A percentile compares a stretch with the other conserved stretches of the same genome.
These are phyloP conservation scores for Heterodera filipjevi DNA, from an alignment of 2,888 invertebrate genomes.

Conservation along the genomic window DNA sequence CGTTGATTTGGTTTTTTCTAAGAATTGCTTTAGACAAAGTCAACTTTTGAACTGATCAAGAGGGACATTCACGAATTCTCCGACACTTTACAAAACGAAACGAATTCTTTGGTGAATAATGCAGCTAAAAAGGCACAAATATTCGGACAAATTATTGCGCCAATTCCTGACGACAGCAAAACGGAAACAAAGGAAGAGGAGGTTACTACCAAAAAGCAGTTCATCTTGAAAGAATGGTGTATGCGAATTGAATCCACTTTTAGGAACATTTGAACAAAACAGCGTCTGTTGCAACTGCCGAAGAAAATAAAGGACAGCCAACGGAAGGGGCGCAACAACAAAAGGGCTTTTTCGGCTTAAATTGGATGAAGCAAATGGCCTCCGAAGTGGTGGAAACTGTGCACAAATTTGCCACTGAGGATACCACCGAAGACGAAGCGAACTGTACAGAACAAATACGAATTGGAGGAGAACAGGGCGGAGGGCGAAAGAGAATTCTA, in stretches of 20 bases:
- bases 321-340: not conserved
- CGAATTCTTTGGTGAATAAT: conserved; percentile 48
- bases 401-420: conserved; percentile 57
- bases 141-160: conserved; percentile 56
- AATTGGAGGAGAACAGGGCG: conserved; percentile 34
- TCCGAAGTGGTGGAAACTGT: conserved; percentile 53
- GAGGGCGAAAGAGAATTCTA: conserved; percentile 46
- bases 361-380: conserved; percentile 52
- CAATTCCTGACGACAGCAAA: conserved; percentile 38
- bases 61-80: conserved; percentile 62
- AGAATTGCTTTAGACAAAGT: conserved; percentile 52
- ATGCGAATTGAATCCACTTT: not conserved
- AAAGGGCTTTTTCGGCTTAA: conserved; percentile 42
- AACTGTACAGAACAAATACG: conserved; percentile 53
- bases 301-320: conserved; percentile 6
- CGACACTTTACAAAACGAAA: conserved; percentile 58
- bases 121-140: conserved; percentile 52
- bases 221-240: not conserved
- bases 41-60: conserved; percentile 61
- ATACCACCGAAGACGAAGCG: conserved; percentile 58
- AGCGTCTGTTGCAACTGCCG: conserved; percentile 5
- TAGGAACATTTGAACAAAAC: conserved; percentile 18
- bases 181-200: conserved; percentile 32
- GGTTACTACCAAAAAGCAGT: not conserved
- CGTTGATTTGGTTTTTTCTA: not conserved